Evolutionary conservation across 1,140 invertebrate species (phyloP).

Genomic region (Rhyzopertha dominica): DNA sequence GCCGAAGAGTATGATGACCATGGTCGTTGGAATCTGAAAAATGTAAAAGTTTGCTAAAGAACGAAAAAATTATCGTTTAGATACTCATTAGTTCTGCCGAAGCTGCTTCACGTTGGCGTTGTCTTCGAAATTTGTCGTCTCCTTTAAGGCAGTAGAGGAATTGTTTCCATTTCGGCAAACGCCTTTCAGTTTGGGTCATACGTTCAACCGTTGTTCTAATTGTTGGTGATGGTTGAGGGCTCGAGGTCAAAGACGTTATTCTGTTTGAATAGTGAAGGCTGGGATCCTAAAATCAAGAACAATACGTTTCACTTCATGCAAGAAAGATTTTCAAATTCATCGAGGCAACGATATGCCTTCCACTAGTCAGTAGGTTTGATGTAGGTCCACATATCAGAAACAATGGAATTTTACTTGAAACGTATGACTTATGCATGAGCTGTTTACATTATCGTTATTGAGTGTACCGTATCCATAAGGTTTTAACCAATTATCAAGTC

Average conservation of each 20-base stretch:
- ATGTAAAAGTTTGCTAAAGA: not conserved
- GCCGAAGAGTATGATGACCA: constrained; percentile 52
- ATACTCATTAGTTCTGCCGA: constrained; percentile 38
- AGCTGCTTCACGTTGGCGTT: constrained; percentile 66
- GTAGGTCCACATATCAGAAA: too few species aligned
- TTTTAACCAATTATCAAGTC: too few species aligned
- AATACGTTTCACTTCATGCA: not conserved
- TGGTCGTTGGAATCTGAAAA: constrained; percentile 13
- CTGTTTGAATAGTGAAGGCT: constrained; percentile 28
- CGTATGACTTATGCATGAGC: too few species aligned
- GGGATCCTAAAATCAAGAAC: constrained; percentile 33
- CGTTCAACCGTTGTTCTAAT: constrained; percentile 64
- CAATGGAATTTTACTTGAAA: too few species aligned
- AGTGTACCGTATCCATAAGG: too few species aligned
- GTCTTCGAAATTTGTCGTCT: constrained; percentile 68
- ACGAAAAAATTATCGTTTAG: constrained; percentile 6
- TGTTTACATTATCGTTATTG: too few species aligned
- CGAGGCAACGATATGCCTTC: not conserved
- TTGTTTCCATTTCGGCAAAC: constrained; percentile 69
- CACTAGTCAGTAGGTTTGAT: not conserved
- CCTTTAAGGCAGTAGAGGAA: constrained; percentile 75
- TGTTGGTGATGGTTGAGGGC: constrained; percentile 34
- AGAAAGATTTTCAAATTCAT: not conserved
- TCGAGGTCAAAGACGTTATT: constrained; percentile 31
- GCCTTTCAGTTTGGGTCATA: constrained; percentile 73